Conservation (phyloP, 64 coral and sea anemone genomes). For the Actinia equina region DNA sequence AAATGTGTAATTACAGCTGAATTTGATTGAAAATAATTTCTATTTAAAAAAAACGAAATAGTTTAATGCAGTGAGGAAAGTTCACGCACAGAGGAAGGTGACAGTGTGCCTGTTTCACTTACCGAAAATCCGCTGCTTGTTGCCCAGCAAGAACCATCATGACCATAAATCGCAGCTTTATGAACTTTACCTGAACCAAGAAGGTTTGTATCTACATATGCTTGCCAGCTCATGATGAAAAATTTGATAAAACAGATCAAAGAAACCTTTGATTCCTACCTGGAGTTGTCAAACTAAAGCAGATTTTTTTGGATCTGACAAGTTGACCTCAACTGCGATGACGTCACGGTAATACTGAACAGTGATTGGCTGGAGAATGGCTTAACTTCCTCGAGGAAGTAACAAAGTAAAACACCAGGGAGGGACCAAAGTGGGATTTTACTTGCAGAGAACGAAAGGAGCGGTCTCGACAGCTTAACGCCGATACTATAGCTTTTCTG, state of each 20-base stretch:
- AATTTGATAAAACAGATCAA: background rate
- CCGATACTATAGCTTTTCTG: background rate
- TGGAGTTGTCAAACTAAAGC: slow-evolving; percentile 14
- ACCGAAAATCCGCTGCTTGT: slow-evolving; percentile 45
- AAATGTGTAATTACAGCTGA: background rate
- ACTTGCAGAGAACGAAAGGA: background rate
- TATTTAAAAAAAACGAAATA: background rate
- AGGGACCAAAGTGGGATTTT: background rate
- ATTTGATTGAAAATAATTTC: background rate
- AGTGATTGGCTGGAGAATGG: slow-evolving; percentile 8
- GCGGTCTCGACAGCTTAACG: background rate
- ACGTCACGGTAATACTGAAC: background rate
- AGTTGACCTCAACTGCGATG: background rate
- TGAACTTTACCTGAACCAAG: slow-evolving; percentile 56
- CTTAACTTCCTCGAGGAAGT: slow-evolving; percentile 11
- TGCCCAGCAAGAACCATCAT: slow-evolving; percentile 54
- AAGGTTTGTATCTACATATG: slow-evolving; percentile 55
- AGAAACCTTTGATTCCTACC: background rate
- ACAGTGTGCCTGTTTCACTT: background rate
- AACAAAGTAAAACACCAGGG: background rate
- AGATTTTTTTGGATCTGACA: background rate
- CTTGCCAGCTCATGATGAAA: slow-evolving; percentile 55
- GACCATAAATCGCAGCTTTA: slow-evolving; percentile 47
- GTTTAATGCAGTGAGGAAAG: background rate
- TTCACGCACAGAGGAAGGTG: background rate